Conservation (phyloP, 2,797 vertebrate genomes). For the Microchirus variegatus region DNA sequence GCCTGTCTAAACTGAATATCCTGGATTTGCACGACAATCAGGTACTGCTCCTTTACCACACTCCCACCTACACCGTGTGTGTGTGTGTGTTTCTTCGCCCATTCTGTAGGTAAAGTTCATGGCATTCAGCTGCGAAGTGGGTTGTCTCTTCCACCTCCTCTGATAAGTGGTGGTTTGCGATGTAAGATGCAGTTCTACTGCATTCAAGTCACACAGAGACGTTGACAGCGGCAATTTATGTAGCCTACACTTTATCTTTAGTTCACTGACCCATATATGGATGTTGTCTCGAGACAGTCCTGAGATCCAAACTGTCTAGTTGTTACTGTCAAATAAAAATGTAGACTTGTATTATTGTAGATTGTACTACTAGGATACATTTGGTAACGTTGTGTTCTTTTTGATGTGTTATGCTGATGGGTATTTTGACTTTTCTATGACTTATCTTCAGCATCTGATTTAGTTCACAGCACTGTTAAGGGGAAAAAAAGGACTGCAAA, state of each 20-base stretch:
- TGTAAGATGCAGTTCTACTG: constrained; percentile 5
- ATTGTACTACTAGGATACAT: not conserved
- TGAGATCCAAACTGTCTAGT: not conserved
- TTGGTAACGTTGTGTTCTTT: not conserved
- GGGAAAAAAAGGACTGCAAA: constrained; percentile 26
- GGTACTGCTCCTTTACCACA: constrained; percentile 75
- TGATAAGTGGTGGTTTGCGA: not conserved
- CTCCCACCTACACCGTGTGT: not conserved
- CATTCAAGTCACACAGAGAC: constrained; percentile 10
- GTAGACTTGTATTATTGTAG: not conserved
- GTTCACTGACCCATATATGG: constrained; percentile 8
- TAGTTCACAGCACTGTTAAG: constrained; percentile 29
- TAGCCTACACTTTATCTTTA: constrained; percentile 3
- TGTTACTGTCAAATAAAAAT: constrained; percentile 8
- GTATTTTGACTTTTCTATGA: not conserved
- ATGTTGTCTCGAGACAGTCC: not conserved
- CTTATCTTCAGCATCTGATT: constrained; percentile 18
- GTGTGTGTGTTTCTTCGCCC: not conserved
- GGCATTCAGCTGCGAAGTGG: constrained; percentile 11
- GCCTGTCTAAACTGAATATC: constrained; percentile 87
- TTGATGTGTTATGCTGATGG: constrained; percentile 6
- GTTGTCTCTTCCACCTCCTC: constrained; percentile 13
- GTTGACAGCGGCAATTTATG: constrained; percentile 22
- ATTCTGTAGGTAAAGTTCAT: not conserved
- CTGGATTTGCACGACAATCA: constrained; percentile 96